Conservation (phyloP, 2,888 invertebrate genomes). For the Polylopha cassiicola region DNA sequence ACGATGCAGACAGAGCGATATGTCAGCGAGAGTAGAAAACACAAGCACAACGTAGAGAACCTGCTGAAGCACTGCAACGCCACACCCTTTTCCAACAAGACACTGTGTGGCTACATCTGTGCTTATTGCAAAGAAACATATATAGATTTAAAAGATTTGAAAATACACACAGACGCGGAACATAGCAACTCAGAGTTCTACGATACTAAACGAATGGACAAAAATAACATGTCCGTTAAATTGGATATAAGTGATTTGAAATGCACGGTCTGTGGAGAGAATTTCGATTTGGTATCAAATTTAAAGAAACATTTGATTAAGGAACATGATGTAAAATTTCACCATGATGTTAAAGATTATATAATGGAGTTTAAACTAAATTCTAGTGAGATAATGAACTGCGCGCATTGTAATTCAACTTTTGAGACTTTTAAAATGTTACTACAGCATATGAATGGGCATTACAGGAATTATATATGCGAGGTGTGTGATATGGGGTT, state of each 20-base stretch:
- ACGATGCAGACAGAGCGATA: too few species aligned
- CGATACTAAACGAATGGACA: constrained; percentile 47
- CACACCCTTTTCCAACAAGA: constrained; percentile 60
- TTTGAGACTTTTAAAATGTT: constrained; percentile 66
- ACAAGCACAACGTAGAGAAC: constrained; percentile 51
- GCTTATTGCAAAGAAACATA: constrained; percentile 55
- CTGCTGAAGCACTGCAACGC: constrained; percentile 60
- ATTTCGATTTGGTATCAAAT: constrained; percentile 36
- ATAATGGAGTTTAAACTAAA: constrained; percentile 59
- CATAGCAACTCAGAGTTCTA: constrained; percentile 42
- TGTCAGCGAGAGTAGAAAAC: constrained; percentile 48
- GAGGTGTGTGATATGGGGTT: constrained; percentile 61
- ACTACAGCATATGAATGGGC: constrained; percentile 64
- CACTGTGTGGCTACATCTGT: constrained; percentile 51
- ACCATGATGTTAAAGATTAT: constrained; percentile 52
- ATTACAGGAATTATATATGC: constrained; percentile 63
- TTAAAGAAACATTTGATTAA: constrained; percentile 50
- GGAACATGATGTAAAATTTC: constrained; percentile 54
- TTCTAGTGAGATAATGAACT: constrained; percentile 45
- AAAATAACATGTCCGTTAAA: constrained; percentile 58
- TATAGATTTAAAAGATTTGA: constrained; percentile 36
- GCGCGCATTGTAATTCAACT: constrained; percentile 53
- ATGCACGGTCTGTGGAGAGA: constrained; percentile 46
- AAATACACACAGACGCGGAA: constrained; percentile 36
- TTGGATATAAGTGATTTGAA: constrained; percentile 58